Evolutionary conservation across 2,113 vertebrate species (phyloP).

Genomic region (Oryzias javanicus): DNA sequence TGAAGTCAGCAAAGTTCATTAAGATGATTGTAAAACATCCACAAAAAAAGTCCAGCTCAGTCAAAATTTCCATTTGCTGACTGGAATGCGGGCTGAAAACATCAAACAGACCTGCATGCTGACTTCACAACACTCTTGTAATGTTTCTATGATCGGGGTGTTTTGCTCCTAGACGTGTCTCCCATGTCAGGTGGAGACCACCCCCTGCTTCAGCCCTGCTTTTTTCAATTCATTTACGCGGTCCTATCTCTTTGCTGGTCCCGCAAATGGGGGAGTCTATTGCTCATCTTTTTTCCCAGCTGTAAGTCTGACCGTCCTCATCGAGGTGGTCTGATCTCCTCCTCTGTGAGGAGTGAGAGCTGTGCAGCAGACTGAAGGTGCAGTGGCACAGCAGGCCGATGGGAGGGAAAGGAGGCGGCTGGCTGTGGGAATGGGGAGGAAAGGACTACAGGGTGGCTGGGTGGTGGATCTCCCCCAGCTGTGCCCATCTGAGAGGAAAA

Average conservation of each 20-base stretch:
- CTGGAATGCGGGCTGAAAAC: slow-evolving; percentile 41
- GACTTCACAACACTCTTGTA: slow-evolving; percentile 44
- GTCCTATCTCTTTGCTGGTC: slow-evolving; percentile 40
- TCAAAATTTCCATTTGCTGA: slow-evolving; percentile 12
- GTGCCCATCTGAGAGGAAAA: slow-evolving; percentile 84
- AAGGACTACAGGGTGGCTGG: slow-evolving; percentile 59
- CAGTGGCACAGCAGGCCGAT: slow-evolving; percentile 49
- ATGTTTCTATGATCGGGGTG: slow-evolving; percentile 60
- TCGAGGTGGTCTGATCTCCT: slow-evolving; percentile 48
- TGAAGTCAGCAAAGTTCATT: slow-evolving; percentile 1
- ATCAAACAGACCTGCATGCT: slow-evolving; percentile 46
- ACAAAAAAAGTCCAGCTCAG: background rate
- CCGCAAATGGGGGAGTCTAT: slow-evolving; percentile 21
- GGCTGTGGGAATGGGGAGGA: slow-evolving; percentile 22
- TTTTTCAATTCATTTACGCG: slow-evolving; percentile 61
- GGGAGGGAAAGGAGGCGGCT: slow-evolving; percentile 3
- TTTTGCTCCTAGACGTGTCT: slow-evolving; percentile 49
- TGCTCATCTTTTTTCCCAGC: slow-evolving; percentile 12
- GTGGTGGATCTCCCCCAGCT: slow-evolving; percentile 79
- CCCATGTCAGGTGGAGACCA: slow-evolving; percentile 46
- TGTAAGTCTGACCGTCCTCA: slow-evolving; percentile 33
- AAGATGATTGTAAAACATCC: too few relatives aligned
- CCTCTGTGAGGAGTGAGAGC: slow-evolving; percentile 15
- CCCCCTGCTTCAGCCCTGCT: slow-evolving; percentile 44
- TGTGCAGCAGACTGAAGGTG: slow-evolving; percentile 19